Conservation (phyloP, 2,888 invertebrate species). For the Opisthograptis luteolata region DNA sequence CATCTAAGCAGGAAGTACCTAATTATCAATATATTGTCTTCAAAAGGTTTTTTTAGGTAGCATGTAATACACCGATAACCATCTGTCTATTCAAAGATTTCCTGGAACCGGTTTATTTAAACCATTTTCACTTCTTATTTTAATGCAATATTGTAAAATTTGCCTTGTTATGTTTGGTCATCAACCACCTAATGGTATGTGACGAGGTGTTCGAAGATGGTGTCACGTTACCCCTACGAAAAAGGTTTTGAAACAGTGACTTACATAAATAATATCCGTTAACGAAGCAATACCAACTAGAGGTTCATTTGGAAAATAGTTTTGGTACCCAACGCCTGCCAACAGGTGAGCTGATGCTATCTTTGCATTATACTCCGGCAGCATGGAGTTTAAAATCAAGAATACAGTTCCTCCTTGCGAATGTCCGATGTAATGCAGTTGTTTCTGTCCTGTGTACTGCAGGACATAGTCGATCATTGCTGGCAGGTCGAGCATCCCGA, state of each 20-base stretch:
- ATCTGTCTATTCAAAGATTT: too few species aligned
- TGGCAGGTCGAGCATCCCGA: conserved; percentile 62
- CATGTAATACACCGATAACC: too few species aligned
- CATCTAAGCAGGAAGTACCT: too few species aligned
- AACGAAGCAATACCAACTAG: conserved; percentile 38
- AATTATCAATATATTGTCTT: too few species aligned
- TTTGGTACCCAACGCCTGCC: conserved; percentile 64
- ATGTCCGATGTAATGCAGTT: conserved; percentile 71
- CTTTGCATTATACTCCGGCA: conserved; percentile 63
- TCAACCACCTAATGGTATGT: too few species aligned
- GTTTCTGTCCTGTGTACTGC: conserved; percentile 46
- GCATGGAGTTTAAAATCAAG: conserved; percentile 56
- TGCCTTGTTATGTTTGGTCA: neutral
- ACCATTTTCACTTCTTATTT: too few species aligned
- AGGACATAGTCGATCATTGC: conserved; percentile 67
- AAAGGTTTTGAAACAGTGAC: conserved; percentile 39
- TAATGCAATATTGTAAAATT: too few species aligned
- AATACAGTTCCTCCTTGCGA: conserved; percentile 73
- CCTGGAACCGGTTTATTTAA: too few species aligned
- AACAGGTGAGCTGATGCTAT: conserved; percentile 62
- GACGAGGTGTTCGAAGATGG: too few species aligned
- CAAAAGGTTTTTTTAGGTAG: too few species aligned
- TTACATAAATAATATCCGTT: conserved; percentile 60
- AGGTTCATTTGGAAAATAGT: conserved; percentile 50
- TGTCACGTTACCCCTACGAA: too few species aligned